Conservation (phyloP, 2,113 vertebrate species). For the Alethe diademata region DNA sequence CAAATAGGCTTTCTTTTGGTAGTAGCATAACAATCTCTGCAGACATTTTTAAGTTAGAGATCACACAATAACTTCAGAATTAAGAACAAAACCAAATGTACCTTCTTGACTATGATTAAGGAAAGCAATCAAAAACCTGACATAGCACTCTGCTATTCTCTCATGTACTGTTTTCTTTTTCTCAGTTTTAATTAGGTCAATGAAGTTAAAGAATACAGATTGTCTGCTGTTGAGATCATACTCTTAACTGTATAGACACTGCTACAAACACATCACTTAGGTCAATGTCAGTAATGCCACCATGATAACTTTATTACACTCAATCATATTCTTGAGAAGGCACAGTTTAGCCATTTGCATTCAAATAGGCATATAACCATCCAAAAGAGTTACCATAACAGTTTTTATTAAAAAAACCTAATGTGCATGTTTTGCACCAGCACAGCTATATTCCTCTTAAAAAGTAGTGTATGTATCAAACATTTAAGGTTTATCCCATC, state of each 20-base stretch:
- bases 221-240: neutral
- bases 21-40: neutral
- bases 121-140: neutral
- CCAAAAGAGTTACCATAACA: constrained; percentile 54
- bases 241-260: rapidly evolving
- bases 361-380: constrained; percentile 44
- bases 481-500: constrained; percentile 45
- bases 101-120: neutral
- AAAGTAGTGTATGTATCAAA: constrained; percentile 75
- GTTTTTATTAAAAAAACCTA: constrained; percentile 70
- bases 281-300: neutral
- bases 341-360: neutral
- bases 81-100: neutral
- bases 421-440: constrained; percentile 63
- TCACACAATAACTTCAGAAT: rapidly evolving
- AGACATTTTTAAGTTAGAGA: neutral
- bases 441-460: constrained; percentile 49
- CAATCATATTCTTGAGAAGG: neutral
- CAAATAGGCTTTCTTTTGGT: neutral
- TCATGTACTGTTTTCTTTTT: neutral
- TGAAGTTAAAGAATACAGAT: neutral
- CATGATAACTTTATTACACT: constrained; percentile 35
- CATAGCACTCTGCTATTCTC: neutral
- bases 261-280: neutral
- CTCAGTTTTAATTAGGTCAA: neutral